These are phyloP conservation scores for Diceros bicornis DNA, from an alignment of 2,797 vertebrate species.

Conservation along the genomic window DNA sequence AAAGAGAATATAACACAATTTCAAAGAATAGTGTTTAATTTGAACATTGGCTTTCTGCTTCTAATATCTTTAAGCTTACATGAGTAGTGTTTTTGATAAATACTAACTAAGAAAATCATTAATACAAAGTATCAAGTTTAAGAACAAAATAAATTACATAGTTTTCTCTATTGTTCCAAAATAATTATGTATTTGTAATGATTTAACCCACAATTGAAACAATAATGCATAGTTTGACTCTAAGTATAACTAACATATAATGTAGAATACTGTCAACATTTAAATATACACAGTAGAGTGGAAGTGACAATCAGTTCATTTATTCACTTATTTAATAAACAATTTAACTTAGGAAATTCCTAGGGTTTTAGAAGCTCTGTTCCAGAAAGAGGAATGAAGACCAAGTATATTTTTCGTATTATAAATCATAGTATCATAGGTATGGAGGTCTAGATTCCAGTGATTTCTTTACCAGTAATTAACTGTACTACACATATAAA, in stretches of 20 bases:
- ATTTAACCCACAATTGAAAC: not conserved
- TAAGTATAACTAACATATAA: not conserved
- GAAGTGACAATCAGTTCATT: not conserved
- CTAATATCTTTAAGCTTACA: not conserved
- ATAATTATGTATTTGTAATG: not conserved
- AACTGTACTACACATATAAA: not conserved
- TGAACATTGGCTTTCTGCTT: not conserved
- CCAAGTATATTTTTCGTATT: not conserved
- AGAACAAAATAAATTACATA: not conserved
- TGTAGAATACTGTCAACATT: not conserved
- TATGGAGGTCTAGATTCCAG: not conserved
- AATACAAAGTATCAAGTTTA: not conserved
- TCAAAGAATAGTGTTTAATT: not conserved
- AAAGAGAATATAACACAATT: not conserved
- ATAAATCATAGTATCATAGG: not conserved
- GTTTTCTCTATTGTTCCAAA: conserved; percentile 7
- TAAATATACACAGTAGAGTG: not conserved
- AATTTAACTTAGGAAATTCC: not conserved
- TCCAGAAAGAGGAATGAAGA: not conserved
- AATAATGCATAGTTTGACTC: not conserved
- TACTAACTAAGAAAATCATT: not conserved
- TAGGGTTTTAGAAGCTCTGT: not conserved
- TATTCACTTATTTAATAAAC: not conserved
- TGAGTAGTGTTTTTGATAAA: not conserved
- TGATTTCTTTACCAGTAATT: not conserved